Percentiles rank a stretch among this genome's conserved stretches.
Evolutionary conservation across 2,888 invertebrate species (phyloP).

Genomic region (Drosophila emarginata): DNA sequence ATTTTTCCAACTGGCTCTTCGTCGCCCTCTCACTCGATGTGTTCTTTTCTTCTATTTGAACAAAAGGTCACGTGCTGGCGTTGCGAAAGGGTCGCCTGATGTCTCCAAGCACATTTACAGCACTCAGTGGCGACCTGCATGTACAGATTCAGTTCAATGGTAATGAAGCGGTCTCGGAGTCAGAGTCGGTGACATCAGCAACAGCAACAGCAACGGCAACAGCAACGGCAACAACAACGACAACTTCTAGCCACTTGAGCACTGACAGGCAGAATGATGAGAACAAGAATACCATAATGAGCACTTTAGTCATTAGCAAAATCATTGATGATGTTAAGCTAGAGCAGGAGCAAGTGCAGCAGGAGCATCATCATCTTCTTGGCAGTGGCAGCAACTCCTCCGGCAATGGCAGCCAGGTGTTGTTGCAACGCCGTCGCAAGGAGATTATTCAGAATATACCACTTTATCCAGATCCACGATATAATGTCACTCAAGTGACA

Average conservation of each 20-base stretch:
- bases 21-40: constrained; percentile 19
- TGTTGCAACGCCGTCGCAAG: constrained; percentile 72
- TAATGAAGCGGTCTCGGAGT: constrained; percentile 39
- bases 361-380: constrained; percentile 7
- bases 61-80: constrained; percentile 82
- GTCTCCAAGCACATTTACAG: constrained; percentile 89
- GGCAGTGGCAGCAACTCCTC: neutral
- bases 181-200: constrained; percentile 18
- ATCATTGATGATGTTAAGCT: constrained; percentile 73
- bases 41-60: constrained; percentile 41
- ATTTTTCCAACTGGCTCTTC: constrained; percentile 44
- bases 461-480: constrained; percentile 79
- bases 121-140: constrained; percentile 90
- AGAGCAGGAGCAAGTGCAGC: constrained; percentile 24
- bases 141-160: constrained; percentile 85
- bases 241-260: constrained; percentile 55
- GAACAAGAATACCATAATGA: constrained; percentile 75
- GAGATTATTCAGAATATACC: constrained; percentile 80
- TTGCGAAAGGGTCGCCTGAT: constrained; percentile 84
- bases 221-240: constrained; percentile 34
- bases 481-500: constrained; percentile 80
- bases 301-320: constrained; percentile 81
- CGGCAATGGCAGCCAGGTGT: constrained; percentile 27
- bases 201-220: constrained; percentile 35
- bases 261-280: constrained; percentile 35